Evolutionary conservation across 2,888 invertebrate species (phyloP), one percentile per base, ranked within the genome.

Genomic region (Neoascia interrupta): DNA sequence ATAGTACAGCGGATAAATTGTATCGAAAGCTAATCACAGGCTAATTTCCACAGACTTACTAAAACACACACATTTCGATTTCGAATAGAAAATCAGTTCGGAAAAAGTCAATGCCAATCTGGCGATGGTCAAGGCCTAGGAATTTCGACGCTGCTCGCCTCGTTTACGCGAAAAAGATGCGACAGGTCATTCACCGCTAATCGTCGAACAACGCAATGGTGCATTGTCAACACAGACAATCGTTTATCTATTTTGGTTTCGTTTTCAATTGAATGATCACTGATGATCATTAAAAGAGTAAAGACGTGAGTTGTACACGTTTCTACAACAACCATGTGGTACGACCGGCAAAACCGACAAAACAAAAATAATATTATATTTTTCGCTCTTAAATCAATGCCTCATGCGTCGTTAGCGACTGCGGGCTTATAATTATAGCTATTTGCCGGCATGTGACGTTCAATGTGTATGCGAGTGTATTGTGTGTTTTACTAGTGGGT

Each of bases 41-140:
- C n/a, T 34, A 21, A 16, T 36, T 11, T 53, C 21, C 10, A 26
- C 26, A 8, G 1, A 8, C 26, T 53, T 19, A 36, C 21, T 21
- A 34, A n/a, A 5, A 31, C 31, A 19, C 18, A 19, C 13, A 15
- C 10, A 1, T 56, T 6, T 26, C 5, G 5, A 16, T n/a, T 10
- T 8, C 19, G 21, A 0, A 10, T 56, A 6, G 63, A 63, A 72
- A 72, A 45, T 47, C 34, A 72, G 61, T 56, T 18, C 39, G 16
- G 26, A 26, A 43, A 37, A 15, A 15, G n/a, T 56, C 63, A 63
- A 51, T 70, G 70, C 41, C 53, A 61, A 36, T 11, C 5, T n/a
- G 45, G 26, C 49, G 54, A 79, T 34, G 70, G 76, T 79, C 79
- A 79, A 79, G 79, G 76, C 39, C 64, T 68, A 43, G n/a, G 5